A percentile compares a stretch with the other conserved stretches of the same genome.
These are phyloP conservation scores for Eulemur albifrons DNA, from an alignment of 2,797 vertebrate genomes.

Conservation along the genomic window DNA sequence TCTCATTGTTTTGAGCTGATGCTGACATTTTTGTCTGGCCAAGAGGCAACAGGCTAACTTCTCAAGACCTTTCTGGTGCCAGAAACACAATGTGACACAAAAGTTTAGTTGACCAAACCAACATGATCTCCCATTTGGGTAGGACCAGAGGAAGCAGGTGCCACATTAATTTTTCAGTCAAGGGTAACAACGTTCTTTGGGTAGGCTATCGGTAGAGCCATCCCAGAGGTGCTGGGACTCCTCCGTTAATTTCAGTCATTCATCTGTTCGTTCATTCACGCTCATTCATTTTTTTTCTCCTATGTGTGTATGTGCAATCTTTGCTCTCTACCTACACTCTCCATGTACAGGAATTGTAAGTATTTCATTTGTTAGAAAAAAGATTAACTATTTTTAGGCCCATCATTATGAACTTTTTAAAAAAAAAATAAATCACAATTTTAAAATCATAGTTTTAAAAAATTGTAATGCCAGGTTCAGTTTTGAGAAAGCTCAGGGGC, in stretches of 20 bases:
- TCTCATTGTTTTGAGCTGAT: background rate
- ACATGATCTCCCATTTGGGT: fast-evolving
- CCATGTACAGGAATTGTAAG: background rate
- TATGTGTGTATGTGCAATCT: background rate
- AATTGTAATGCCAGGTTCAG: background rate
- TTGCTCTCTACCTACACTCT: background rate
- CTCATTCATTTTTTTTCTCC: background rate
- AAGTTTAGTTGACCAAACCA: background rate
- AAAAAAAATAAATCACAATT: background rate
- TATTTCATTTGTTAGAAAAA: background rate
- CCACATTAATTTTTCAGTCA: background rate
- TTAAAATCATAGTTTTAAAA: background rate
- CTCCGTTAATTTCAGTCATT: background rate
- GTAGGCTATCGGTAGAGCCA: fast-evolving
- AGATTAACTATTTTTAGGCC: background rate
- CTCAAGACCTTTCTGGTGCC: background rate
- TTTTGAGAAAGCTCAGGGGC: background rate
- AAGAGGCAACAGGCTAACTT: background rate
- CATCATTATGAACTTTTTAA: background rate
- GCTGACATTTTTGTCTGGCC: background rate
- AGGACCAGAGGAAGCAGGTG: background rate
- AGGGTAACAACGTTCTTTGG: background rate
- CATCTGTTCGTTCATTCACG: background rate
- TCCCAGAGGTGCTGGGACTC: background rate
- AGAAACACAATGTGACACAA: background rate